Percentiles rank a stretch among this genome's conserved stretches.
These are phyloP conservation scores for Xylocopa sonorina DNA, from an alignment of 1,140 invertebrate species.

Conservation along the genomic window DNA sequence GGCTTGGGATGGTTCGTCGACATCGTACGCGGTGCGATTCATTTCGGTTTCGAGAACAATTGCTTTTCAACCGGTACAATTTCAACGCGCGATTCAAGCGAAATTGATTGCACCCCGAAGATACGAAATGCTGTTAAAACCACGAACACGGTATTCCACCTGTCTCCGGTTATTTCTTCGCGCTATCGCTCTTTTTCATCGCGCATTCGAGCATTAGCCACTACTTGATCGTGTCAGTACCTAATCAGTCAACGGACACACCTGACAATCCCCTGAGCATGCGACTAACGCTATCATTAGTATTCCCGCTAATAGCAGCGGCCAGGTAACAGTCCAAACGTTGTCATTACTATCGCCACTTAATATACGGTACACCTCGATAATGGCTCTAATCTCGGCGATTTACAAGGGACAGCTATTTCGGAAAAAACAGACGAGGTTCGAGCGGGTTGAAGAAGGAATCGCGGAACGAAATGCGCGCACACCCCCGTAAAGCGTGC, in stretches of 20 bases:
- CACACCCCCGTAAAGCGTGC: background rate
- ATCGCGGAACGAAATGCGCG: background rate
- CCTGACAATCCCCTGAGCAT: conserved; percentile 2
- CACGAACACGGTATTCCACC: no score
- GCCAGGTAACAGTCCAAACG: background rate
- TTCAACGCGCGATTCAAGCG: background rate
- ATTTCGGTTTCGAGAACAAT: no score
- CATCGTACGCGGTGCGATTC: background rate
- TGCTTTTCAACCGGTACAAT: no score
- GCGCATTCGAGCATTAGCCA: background rate
- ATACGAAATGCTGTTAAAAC: no score
- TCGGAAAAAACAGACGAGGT: background rate
- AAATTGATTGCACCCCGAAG: no score
- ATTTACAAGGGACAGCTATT: conserved; percentile 1
- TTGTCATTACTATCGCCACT: background rate
- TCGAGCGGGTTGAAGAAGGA: background rate
- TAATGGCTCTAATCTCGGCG: background rate
- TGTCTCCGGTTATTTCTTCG: background rate
- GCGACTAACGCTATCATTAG: conserved; percentile 7
- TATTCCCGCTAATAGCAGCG: conserved; percentile 14
- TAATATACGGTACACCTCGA: conserved; percentile 7
- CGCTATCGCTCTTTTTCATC: background rate
- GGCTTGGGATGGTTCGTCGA: background rate
- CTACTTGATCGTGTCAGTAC: background rate
- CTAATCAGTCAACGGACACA: background rate